phyloP scores from a whole-genome alignment of 2,797 vertebrate species.

The Syngnathus acus region DNA sequence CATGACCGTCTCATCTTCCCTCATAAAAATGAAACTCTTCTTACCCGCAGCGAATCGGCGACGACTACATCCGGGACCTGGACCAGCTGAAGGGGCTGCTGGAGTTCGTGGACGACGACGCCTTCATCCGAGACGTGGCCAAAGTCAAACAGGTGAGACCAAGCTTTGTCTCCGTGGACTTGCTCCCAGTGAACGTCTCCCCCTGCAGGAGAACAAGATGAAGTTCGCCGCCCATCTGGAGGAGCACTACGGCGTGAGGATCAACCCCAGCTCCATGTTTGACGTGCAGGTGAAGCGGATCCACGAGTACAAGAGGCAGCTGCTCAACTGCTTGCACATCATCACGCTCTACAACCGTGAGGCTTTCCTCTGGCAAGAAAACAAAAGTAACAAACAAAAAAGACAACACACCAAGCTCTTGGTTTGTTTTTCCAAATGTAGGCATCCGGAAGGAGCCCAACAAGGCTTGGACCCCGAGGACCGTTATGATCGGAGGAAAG shows the following conservation, averaged over 20 bases:
- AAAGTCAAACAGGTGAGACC: constrained; percentile 84
- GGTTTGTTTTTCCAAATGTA: constrained; percentile 29
- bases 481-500: constrained; percentile 90
- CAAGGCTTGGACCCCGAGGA: constrained; percentile 78
- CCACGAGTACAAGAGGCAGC: constrained; percentile 89
- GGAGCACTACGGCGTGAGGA: constrained; percentile 79
- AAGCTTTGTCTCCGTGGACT: not conserved
- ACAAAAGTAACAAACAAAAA: not conserved
- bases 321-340: constrained; percentile 88
- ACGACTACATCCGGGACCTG: constrained; percentile 82
- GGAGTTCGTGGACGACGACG: constrained; percentile 77
- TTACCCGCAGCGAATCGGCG: constrained; percentile 79
- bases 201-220: constrained; percentile 84
- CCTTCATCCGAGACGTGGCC: constrained; percentile 80
- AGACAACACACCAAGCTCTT: not conserved
- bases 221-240: constrained; percentile 82
- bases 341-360: constrained; percentile 85
- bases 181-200: not conserved
- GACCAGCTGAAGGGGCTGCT: constrained; percentile 80
- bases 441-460: constrained; percentile 84
- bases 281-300: constrained; percentile 91
- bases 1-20: too few species aligned
- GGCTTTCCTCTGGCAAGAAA: constrained; percentile 1
- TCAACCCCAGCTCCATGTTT: constrained; percentile 86
- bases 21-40: not conserved